Evolutionary conservation across 2,797 vertebrate species (phyloP), one percentile per base, ranked within the genome.

Genomic region (Macrochelys suwanniensis): DNA sequence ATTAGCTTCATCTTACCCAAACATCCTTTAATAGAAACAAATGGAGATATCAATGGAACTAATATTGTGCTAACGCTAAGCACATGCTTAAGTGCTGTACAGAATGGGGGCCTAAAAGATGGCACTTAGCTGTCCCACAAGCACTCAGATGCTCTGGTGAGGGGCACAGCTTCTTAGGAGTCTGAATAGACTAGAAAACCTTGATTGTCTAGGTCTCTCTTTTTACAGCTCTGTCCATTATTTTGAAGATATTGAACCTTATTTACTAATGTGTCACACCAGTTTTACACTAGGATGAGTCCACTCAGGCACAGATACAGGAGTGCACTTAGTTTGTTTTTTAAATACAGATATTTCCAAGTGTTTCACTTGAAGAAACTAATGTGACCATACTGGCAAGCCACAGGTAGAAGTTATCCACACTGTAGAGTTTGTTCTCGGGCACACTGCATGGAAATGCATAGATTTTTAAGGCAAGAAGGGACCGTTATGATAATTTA

Each of bases 1-100:
- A 91, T 76, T 45, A 78, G 37, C 26, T 28, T 87, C 56, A 85
- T 57, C 25, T 42, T 85, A 81, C 53, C 3, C 45, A 80, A 49
- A 28, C 42, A 54, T 78, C 80, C n/a, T 59, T 82, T 78, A 56
- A 82, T 76, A 79, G 47, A 54, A 61, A 82, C 76, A 81, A 51
- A 54, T 50, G n/a, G 71, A 9, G 6, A 19, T 85, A 81, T 51
- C 10, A 78, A 2, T 78, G 42, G 5, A 96, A 91, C 26, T 51
- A 88, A 92, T 23, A 8, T 89, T 88, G 77, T 4, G 83, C 21
- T 76, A 45, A 61, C 88, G 65, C 28, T 33, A 94, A 78, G 85
- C 25, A 81, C 16, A 79, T 3, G 51, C 1, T 81, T 59, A 21
- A 1, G 11, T 78, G 7, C 45, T 47, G 45, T 28, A 31, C 45